These are phyloP conservation scores for Calypte anna DNA, from an alignment of 2,113 vertebrate species.

Conservation along the genomic window DNA sequence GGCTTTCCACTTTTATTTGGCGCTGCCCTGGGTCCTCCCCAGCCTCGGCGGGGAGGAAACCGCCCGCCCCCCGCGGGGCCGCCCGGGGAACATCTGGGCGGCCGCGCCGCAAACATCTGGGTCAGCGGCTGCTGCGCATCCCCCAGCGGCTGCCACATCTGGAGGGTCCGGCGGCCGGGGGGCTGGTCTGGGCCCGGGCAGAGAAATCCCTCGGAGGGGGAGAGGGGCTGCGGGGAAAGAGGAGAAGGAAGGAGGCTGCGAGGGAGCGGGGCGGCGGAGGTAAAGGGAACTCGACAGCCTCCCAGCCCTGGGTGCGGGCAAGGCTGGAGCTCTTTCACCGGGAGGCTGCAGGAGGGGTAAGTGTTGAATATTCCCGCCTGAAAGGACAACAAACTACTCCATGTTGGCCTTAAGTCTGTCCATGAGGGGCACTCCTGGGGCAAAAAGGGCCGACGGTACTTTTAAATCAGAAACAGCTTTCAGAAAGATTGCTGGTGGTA, in stretches of 20 bases:
- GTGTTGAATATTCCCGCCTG: not conserved
- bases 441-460: not conserved
- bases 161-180: not conserved
- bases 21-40: not conserved
- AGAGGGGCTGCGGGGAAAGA: not conserved
- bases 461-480: accelerated
- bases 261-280: slow-evolving; percentile 31
- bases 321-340: not conserved
- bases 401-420: not conserved
- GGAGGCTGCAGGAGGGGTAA: not conserved
- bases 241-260: slow-evolving; percentile 32
- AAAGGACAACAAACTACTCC: not conserved
- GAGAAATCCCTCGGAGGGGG: not conserved
- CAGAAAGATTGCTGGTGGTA: accelerated
- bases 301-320: accelerated
- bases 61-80: slow-evolving; percentile 25
- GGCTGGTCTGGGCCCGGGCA: not conserved
- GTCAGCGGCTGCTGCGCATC: not conserved
- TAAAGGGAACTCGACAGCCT: slow-evolving; percentile 17
- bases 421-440: not conserved
- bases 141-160: not conserved
- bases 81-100: slow-evolving; percentile 72
- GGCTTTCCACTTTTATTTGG: not conserved
- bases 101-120: slow-evolving; percentile 65
- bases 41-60: not conserved